These are phyloP conservation scores for Julus scanicus DNA, from an alignment of 2,888 invertebrate genomes.

Conservation along the genomic window DNA sequence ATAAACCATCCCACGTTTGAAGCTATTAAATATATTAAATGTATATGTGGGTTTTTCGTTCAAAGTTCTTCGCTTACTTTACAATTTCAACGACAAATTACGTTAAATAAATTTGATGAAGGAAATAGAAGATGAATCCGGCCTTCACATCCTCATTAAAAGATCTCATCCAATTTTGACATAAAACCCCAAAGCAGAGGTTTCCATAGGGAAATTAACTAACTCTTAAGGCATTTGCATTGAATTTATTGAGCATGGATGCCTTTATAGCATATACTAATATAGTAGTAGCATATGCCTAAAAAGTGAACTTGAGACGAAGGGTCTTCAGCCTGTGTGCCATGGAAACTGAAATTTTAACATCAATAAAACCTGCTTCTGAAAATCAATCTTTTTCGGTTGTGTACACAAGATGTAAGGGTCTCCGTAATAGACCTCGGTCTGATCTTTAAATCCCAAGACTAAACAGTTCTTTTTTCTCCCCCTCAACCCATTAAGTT, in stretches of 20 bases:
- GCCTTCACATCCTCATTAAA: not conserved
- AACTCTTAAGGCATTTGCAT: not conserved
- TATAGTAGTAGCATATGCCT: no score
- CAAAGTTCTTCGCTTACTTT: not conserved
- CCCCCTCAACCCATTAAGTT: not conserved
- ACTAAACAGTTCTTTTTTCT: not conserved
- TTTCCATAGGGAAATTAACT: slow-evolving; percentile 31
- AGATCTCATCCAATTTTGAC: not conserved
- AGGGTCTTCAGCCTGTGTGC: not conserved
- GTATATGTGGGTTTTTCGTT: not conserved
- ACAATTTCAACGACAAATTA: not conserved
- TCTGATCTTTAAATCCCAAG: slow-evolving; percentile 34
- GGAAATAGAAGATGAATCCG: not conserved
- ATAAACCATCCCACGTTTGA: not conserved
- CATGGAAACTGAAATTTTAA: slow-evolving; percentile 14
- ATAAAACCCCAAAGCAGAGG: not conserved
- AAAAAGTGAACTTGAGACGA: not conserved
- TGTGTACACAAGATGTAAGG: slow-evolving; percentile 40
- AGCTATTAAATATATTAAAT: not conserved
- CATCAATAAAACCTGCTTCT: slow-evolving; percentile 4
- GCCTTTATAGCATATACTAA: no score
- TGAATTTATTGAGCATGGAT: not conserved
- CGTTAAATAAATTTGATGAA: not conserved
- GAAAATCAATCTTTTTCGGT: slow-evolving; percentile 40
- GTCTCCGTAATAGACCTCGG: slow-evolving; percentile 35